phyloP scores from a whole-genome alignment of 2,113 vertebrate genomes.

The Alectura lathami region DNA sequence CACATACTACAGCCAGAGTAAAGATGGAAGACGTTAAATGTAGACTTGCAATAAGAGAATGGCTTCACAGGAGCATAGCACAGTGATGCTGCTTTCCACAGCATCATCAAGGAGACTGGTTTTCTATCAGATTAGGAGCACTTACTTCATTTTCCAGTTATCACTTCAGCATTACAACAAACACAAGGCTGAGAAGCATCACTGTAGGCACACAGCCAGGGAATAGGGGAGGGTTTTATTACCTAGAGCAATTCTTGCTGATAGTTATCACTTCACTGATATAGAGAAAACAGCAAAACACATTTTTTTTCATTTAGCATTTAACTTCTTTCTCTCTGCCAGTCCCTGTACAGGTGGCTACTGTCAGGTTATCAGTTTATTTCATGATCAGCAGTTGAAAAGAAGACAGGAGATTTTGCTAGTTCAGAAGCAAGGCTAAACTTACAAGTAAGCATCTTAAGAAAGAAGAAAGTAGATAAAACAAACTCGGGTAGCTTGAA shows the following conservation, averaged over 20 bases:
- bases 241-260: neutral
- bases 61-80: neutral
- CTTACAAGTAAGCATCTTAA: neutral
- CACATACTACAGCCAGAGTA: neutral
- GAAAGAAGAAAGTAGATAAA: neutral
- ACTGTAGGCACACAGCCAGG: neutral
- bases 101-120: neutral
- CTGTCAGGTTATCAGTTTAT: neutral
- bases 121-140: neutral
- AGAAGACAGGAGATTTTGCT: neutral
- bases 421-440: neutral
- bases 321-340: neutral
- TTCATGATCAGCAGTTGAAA: neutral
- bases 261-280: neutral
- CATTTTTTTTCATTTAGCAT: neutral
- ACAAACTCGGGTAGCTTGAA: neutral
- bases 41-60: neutral
- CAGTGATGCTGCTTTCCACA: neutral
- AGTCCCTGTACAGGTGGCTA: neutral
- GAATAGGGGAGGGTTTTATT: neutral
- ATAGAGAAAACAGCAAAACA: neutral
- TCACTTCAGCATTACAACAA: neutral
- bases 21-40: neutral
- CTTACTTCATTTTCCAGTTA: neutral
- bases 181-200: neutral